Base-by-base conservation (phyloP, 2,113 vertebrate species). In the Trematocara nigrifrons region DNA sequence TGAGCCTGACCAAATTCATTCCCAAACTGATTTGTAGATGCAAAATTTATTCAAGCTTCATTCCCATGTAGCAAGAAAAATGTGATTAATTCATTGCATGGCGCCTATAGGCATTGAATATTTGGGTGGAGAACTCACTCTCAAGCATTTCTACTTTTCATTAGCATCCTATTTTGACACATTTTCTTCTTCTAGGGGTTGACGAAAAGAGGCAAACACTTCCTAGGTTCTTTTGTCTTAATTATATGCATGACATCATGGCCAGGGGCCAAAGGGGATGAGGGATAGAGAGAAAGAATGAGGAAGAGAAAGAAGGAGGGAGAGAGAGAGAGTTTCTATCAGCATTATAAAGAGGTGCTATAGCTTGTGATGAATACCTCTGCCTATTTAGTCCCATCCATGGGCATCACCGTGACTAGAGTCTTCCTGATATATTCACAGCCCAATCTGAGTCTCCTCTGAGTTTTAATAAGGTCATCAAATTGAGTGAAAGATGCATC, bases 391-490 rank as follows among this genome's bases (percentile, higher is more conserved):
- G 89, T 74, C 84, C 81, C 81, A 82, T 89, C 87, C 80, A 89
- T 80, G 86, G 83, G 87, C 89, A 93, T 91, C 91, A 91, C 80
- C 80, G 80, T 90, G 90, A 90, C 91, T 92, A 69, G 42, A 87
- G 85, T 79, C 84, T 40, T 87, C 87, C 92, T 93, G 94, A 93
- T 95, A 92, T 91, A 94, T 94, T 95, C 92, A 91, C 91, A 89
- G 85, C 89, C 90, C 89, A 91, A 94, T 95, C 91, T 90, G 90
- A 87, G 90, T 94, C 93, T 92, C 90, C 93, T 91, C 87, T 87
- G 90, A 94, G 90, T 94, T 95, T 95, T 93, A 95, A 93, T 93
- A 95, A 96, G 94, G 95, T 95, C 93, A 93, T 94, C 86, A 95
- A 93, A 89, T 93, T 94, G 92, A 95, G 94, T 93, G 87, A 95